These are phyloP conservation scores for Syrrhaptes paradoxus DNA, from an alignment of 2,113 vertebrate genomes.

Conservation along the genomic window DNA sequence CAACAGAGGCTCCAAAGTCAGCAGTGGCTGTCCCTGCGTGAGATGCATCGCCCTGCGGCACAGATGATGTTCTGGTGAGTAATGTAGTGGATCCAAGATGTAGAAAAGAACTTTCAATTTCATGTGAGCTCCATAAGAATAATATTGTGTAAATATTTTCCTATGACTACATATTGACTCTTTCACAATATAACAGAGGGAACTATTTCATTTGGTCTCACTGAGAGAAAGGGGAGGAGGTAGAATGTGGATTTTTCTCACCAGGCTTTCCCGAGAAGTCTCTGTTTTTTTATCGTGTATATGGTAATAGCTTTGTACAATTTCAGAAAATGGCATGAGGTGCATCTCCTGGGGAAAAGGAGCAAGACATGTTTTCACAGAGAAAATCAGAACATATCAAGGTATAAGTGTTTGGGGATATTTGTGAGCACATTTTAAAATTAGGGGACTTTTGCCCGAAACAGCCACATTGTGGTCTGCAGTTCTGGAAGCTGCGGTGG, in stretches of 20 bases:
- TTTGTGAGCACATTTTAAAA: background rate
- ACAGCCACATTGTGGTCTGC: background rate
- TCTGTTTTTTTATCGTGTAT: background rate
- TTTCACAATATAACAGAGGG: background rate
- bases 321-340: background rate
- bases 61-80: background rate
- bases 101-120: background rate
- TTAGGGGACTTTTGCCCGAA: background rate
- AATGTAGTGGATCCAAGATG: rapidly evolving
- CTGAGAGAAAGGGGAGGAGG: background rate
- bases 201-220: background rate
- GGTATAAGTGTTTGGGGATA: background rate
- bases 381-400: background rate
- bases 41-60: background rate
- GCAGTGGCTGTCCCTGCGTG: background rate
- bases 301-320: background rate
- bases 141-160: background rate
- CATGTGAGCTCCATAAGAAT: background rate
- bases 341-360: background rate
- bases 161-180: background rate
- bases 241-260: background rate
- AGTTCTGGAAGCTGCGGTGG: background rate
- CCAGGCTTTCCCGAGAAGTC: background rate
- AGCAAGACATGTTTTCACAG: background rate
- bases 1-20: background rate